Evolutionary conservation across 2,888 invertebrate genomes (phyloP), one percentile per base, ranked within the genome.

Genomic region (Archips crataeganus): DNA sequence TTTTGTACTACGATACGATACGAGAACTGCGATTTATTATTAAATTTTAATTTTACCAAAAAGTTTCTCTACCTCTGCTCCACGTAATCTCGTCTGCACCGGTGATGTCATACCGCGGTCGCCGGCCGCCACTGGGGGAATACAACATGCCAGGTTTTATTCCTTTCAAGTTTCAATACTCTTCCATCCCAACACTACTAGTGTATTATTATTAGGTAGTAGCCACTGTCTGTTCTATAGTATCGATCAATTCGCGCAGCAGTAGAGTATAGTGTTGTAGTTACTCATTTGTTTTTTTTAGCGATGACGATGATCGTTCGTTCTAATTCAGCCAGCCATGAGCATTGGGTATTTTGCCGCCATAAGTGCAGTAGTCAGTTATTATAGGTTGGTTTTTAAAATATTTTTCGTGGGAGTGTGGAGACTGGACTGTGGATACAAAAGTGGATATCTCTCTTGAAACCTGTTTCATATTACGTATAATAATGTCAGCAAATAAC

Each of bases 101-200:
- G 77, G 87, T 92, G 90, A 89, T 88, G 91, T 92, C 93, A 93
- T 84, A 71, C 64, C 75, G 65, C 74, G 75, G 75, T 79, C 77
- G 77, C 76, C 70, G 77, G 75, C 70, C 59, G 64, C 70, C 63
- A 47, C 75, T 75, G 64, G 75, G 75, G 45, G 68, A 72, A 34
- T 69, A 73, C 74, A 59, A 73, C 65, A 70, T 65, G 74, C 70
- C 51, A 57, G 54, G 57, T 57, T 57, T 64, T 57, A 10, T 63
- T 63, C 45, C 34, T 47, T 57, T 32, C 57, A 57, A 57, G 57
- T 57, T 57, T 57, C 32, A 32, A 32, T 54, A 54, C 54, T 11
- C 57, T 11, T 32, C 57, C 32, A 57, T 57, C 23, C 13, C 23
- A 23, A 54, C 32, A 23, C 32, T 57, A 32, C 32, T 57, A 57